Base-by-base conservation (phyloP, 35 echinoderm and acorn worm species). In the Apostichopus californicus region DNA sequence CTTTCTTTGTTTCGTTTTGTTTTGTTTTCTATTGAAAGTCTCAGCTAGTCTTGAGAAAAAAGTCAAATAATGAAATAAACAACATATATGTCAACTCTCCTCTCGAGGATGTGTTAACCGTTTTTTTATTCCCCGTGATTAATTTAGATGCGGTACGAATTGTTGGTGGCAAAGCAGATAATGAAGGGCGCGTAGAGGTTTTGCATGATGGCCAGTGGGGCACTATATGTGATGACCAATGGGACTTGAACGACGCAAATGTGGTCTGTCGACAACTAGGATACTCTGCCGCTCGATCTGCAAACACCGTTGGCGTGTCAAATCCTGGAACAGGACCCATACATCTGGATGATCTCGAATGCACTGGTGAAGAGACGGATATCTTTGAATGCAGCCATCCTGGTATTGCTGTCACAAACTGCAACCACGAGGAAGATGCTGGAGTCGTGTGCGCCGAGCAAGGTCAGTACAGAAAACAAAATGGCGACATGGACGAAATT, bases 381-480 rank as follows among this genome's bases (percentile, higher is more conserved):
- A 54, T 96, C 5, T 28, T 90, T 7, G 95, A 94, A 57, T 96
- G 95, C 34, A 72, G 9, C 1, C 73, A 92, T 55, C 11, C 59
- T 15, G 77, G 83, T 78, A n/a, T 89, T 9, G 81, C 64, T 5
- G 59, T 54, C 8, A 46, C 79, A 18, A 79, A 91, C 59, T 79
- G 95, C 60, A 66, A 78, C 10, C 95, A 96, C 70, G 6, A 34
- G 5, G 95, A 96, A 82, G 95, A 96, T 87, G 93, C 93, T 14
- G 93, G 92, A 13, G 93, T 96, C 5, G 91, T 87, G 3, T 96
- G 95, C 78, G 73, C 24, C 8, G 53, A 58, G 22, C 83, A 71
- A 61, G 94, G 94, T 95, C 63, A 80, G 87, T 90, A 34, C 46
- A 23, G 64, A 68, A 4, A 46, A 46, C 34, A 46, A 46, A 46